phyloP scores from a whole-genome alignment of 1,140 invertebrate species.

The Amyelois transitella region DNA sequence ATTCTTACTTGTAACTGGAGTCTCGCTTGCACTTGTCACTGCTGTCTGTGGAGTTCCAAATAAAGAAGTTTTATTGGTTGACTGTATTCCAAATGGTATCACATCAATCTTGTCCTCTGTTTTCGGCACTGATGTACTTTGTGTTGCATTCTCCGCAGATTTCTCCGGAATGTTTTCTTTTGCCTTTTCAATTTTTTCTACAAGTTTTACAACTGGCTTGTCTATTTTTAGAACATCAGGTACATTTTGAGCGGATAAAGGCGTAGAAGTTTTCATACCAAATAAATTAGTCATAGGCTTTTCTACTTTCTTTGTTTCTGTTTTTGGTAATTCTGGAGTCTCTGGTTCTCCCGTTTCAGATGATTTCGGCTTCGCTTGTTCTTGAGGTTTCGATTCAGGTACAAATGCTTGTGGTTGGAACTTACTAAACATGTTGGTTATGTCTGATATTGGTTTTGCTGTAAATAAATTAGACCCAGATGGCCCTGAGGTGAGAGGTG shows the following conservation, averaged over 20 bases:
- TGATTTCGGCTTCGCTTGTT: neutral
- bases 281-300: constrained; percentile 38
- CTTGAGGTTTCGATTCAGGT: constrained; percentile 6
- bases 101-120: constrained; percentile 21
- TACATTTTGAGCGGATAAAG: constrained; percentile 26
- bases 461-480: constrained; percentile 12
- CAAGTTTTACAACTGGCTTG: constrained; percentile 15
- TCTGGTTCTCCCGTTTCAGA: constrained; percentile 48
- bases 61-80: constrained; percentile 19
- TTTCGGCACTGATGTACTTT: constrained; percentile 12
- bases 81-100: constrained; percentile 25
- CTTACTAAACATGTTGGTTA: constrained; percentile 29
- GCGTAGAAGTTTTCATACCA: constrained; percentile 23
- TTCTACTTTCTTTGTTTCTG: constrained; percentile 26
- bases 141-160: constrained; percentile 7
- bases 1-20: neutral
- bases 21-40: neutral
- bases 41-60: constrained; percentile 16
- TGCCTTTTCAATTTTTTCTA: constrained; percentile 22
- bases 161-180: constrained; percentile 40
- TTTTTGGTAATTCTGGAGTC: constrained; percentile 16
- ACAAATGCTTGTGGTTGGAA: constrained; percentile 20
- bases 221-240: constrained; percentile 42
- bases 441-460: constrained; percentile 27
- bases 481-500: constrained; percentile 7